Percentiles rank a stretch among this genome's conserved stretches.
Conservation (phyloP, 2,888 invertebrate genomes). For the Limulus polyphemus region DNA sequence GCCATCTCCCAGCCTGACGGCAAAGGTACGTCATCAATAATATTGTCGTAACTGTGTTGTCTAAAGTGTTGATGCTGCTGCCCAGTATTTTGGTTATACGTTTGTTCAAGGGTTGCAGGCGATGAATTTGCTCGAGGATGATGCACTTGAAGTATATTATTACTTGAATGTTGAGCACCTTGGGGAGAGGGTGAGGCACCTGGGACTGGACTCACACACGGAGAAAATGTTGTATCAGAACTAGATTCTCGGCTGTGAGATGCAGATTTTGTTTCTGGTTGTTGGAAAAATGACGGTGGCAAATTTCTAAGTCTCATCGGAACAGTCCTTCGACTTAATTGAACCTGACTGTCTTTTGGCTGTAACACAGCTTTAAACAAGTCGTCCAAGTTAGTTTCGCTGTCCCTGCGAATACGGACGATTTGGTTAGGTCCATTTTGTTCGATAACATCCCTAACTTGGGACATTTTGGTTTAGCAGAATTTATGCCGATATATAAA, state of each 20-base stretch:
- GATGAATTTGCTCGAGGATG: constrained; percentile 92
- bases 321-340: constrained; percentile 47
- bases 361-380: constrained; percentile 80
- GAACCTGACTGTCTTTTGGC: constrained; percentile 65
- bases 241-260: constrained; percentile 88
- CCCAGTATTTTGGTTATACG: constrained; percentile 42
- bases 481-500: too few relatives aligned
- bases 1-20: constrained; percentile 41
- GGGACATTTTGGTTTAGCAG: constrained; percentile 13
- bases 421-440: constrained; percentile 36
- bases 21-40: constrained; percentile 35
- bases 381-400: constrained; percentile 87
- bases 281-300: constrained; percentile 93
- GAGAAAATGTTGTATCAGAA: constrained; percentile 53
- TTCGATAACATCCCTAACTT: constrained; percentile 21
- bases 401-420: constrained; percentile 87
- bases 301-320: constrained; percentile 92
- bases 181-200: constrained; percentile 27
- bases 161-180: constrained; percentile 26
- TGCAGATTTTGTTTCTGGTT: constrained; percentile 80
- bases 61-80: constrained; percentile 43
- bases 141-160: constrained; percentile 44
- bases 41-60: constrained; percentile 37
- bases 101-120: constrained; percentile 88
- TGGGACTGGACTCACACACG: constrained; percentile 13